Conservation (phyloP, 1,140 invertebrate genomes). For the Amphibalanus amphitrite region DNA sequence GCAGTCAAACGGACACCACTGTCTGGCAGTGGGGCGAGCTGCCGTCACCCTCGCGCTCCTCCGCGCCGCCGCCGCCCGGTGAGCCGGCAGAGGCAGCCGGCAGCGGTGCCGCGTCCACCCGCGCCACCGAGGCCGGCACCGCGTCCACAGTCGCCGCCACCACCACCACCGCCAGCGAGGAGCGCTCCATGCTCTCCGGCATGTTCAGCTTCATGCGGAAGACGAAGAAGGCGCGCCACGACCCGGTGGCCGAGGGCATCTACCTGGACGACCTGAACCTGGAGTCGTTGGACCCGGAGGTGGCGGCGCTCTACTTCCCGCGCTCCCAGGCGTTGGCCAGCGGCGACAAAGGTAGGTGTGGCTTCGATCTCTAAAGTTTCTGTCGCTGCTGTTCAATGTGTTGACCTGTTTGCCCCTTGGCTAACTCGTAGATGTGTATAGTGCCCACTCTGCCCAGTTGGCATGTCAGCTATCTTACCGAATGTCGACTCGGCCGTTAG, state of each 20-base stretch:
- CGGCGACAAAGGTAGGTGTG: neutral
- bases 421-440: too few relatives aligned
- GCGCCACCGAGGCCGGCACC: neutral
- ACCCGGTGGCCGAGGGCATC: constrained; percentile 56
- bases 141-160: neutral
- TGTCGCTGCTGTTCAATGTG: too few relatives aligned
- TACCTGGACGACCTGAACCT: constrained; percentile 84
- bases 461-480: too few relatives aligned
- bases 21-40: constrained; percentile 96
- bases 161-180: constrained; percentile 24
- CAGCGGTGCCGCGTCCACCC: neutral
- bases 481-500: too few relatives aligned
- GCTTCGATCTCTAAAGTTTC: too few relatives aligned
- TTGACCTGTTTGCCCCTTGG: too few relatives aligned
- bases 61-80: constrained; percentile 3
- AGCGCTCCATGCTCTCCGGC: constrained; percentile 62
- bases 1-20: constrained; percentile 32
- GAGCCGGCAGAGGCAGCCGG: constrained; percentile 4
- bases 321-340: constrained; percentile 5
- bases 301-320: constrained; percentile 75
- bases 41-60: constrained; percentile 30
- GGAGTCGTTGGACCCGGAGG: constrained; percentile 72
- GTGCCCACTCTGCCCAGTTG: too few relatives aligned
- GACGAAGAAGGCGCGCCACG: constrained; percentile 48
- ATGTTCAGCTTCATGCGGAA: constrained; percentile 87